Evolutionary conservation across 2,888 invertebrate species (phyloP), one percentile per base, ranked within the genome.

Genomic region (Harmothoe impar): DNA sequence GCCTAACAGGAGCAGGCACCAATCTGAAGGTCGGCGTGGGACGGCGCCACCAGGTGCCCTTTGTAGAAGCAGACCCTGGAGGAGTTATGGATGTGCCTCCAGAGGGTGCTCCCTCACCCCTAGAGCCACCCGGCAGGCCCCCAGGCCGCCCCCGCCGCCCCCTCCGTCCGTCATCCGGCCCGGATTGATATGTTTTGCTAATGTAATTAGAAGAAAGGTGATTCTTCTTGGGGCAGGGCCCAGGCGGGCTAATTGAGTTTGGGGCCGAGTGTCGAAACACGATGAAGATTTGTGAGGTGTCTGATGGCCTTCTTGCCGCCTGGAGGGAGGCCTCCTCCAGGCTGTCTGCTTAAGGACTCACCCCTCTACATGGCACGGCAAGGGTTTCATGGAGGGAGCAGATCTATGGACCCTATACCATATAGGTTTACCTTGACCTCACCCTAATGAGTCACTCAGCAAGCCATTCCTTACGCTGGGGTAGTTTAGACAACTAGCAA

Each of bases 141-240:
- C 31, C 31, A 29, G 72, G 5, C 0, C 72, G 5, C 1, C 25
- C 72, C 43, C 10, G 33, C 17, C 33, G 52, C 17, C n/a, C 84
- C n/a, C n/a, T 23, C 54, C 86, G 56, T 86, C 56, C 86, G 54
- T 86, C 86, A 86, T 54, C 43, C 15, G 86, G 33, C 86, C 29
- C 84, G 25, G 86, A 86, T 86, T 86, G 86, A 86, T 86, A 86
- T 86, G 86, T 86, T 86, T 86, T 86, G 86, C 86, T 86, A 86
- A 86, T 86, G 86, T 86, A 86, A 86, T 86, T 86, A 86, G 86
- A 54, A 25, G 54, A 52, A 56, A 86, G 86, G 86, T 56, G 52
- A 86, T 54, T 86, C 86, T 86, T 86, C 86, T 86, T 54, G n/a
- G 29, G 33, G 86, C 29, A 25, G 25, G 86, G 54, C 52, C 20